Base-by-base conservation (phyloP, 2,113 vertebrate genomes). In the Seriola rivoliana region DNA sequence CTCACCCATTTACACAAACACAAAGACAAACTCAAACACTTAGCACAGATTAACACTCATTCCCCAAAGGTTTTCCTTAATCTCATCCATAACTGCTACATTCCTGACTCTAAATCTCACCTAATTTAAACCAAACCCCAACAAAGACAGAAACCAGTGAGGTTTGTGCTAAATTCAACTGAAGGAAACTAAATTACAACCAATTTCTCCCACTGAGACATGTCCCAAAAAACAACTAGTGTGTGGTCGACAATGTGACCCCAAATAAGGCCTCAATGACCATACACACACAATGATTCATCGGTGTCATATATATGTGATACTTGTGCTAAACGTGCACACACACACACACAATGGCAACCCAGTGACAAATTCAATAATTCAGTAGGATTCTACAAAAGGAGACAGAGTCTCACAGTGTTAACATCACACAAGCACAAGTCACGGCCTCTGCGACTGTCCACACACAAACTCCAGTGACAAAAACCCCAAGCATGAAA, bases 371-470 rank as follows among this genome's bases (percentile, higher is more conserved):
- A 81, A 90, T 57, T 59, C 74, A 78, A 88, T 93, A 80, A 78
- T 80, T 90, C 89, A 90, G 75, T 74, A 59, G 79, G 52, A 78
- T 50, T 29, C 42, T 48, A 85, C 68, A 81, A 50, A 88, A 89
- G 71, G 86, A 88, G 88, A 91, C 88, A 75, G 21, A 89, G 91
- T 93, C 93, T 81, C 42, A 62, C 67, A 75, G 80, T 29, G 89
- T 92, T 91, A 94, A 64, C 77, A 48, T 92, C 91, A 91, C 81
- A 75, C 64, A 40, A 36, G 77, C 78, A 85, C 40, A 82, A 82
- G 87, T 80, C 82, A 69, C 16, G 69, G 84, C 84, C 84, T 85
- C 71, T 75, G 46, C 54, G 79, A 72, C 79, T 70, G 80, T 82
- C 70, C 84, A 64, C 77, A 84, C 57, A 71, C 83, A 73, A 81